phyloP scores from a whole-genome alignment of 2,797 vertebrate genomes.

The Myotis daubentonii region DNA sequence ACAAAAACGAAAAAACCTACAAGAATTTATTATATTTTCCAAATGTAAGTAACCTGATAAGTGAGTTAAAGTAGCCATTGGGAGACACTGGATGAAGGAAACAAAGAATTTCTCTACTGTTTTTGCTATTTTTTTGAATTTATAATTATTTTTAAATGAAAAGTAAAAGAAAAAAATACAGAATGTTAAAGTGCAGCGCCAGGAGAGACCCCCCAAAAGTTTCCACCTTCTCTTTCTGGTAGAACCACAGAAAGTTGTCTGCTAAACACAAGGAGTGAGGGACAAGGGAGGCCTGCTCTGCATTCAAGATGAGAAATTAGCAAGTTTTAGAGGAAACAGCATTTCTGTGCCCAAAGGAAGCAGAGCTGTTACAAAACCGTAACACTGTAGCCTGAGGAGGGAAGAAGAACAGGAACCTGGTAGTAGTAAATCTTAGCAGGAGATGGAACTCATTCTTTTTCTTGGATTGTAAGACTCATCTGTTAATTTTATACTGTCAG shows the following conservation, averaged over 20 bases:
- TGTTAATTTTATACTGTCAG: neutral
- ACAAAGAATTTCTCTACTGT: neutral
- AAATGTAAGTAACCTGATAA: neutral
- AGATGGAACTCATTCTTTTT: neutral
- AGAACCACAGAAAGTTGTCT: neutral
- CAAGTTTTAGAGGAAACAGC: neutral
- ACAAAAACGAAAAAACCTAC: neutral
- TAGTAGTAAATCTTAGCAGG: neutral
- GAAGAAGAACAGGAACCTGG: neutral
- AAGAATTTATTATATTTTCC: neutral
- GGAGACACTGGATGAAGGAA: neutral
- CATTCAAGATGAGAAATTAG: neutral
- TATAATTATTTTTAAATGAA: constrained; percentile 18
- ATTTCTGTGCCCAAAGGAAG: neutral
- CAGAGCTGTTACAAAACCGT: neutral
- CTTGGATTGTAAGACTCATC: neutral
- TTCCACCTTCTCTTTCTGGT: neutral
- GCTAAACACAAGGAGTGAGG: too few species aligned
- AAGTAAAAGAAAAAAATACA: neutral
- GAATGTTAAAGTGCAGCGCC: neutral
- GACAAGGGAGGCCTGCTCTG: neutral
- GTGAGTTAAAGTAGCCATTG: neutral
- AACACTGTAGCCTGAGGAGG: neutral
- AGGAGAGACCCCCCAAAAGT: neutral
- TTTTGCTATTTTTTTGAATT: constrained; percentile 2